A percentile compares a stretch with the other conserved stretches of the same genome.
Conservation (phyloP, 2,888 invertebrate species). For the Phrixothrix hirtus region DNA sequence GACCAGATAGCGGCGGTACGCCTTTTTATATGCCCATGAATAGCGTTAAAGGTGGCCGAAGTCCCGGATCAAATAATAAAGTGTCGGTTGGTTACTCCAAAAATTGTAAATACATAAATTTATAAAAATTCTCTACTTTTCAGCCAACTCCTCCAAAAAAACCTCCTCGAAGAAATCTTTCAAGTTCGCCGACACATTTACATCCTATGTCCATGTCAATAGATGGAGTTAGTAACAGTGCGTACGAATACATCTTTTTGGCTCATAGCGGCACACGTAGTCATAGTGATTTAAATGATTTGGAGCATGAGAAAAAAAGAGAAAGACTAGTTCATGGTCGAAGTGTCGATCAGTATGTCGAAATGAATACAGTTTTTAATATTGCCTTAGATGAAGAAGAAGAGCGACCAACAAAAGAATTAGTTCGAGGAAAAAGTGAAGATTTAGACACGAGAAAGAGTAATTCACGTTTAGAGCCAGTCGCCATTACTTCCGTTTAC, state of each 20-base stretch:
- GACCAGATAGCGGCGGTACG: conserved; percentile 56
- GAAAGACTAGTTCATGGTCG: conserved; percentile 68
- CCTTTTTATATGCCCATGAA: conserved; percentile 65
- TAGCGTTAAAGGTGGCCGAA: conserved; percentile 58
- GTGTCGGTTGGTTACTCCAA: conserved; percentile 63
- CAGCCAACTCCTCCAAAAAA: conserved; percentile 88
- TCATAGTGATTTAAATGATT: conserved; percentile 72
- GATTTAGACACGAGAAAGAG: conserved; percentile 54
- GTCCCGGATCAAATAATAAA: conserved; percentile 65
- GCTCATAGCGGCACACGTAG: conserved; percentile 70
- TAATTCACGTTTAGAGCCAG: conserved; percentile 63
- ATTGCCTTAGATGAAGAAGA: conserved; percentile 54
- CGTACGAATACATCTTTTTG: conserved; percentile 66
- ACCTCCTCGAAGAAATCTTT: conserved; percentile 83
- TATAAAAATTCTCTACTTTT: conserved; percentile 36
- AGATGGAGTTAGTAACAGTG: conserved; percentile 63
- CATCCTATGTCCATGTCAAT: conserved; percentile 63
- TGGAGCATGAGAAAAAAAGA: conserved; percentile 59
- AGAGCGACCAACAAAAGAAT: conserved; percentile 45
- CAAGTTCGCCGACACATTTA: conserved; percentile 81
- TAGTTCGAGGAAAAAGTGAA: conserved; percentile 55
- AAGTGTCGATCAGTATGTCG: conserved; percentile 78
- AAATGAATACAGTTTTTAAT: conserved; percentile 66
- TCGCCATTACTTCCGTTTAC: conserved; percentile 74
- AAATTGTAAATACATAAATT: too few relatives aligned